Base-by-base conservation (phyloP, 2,888 invertebrate genomes). In the Himalopsyche anomala region DNA sequence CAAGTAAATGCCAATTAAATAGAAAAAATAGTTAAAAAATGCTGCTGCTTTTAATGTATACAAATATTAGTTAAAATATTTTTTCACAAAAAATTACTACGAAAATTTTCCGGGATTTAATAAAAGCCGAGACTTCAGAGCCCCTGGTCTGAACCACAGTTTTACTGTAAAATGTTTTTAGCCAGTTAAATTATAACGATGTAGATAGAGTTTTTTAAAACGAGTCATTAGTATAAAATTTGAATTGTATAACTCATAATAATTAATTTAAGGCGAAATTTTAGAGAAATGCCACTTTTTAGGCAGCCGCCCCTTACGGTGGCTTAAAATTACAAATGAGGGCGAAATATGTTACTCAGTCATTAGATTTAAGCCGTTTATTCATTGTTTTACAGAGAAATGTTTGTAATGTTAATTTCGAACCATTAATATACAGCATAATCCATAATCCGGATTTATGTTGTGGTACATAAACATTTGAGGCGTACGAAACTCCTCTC, bases 391-490 rank as follows among this genome's bases (percentile, higher is more conserved):
- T 54, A 79, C 74, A 38, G 69, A 80, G 84, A 79, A 86, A 84
- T 86, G 84, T 86, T 86, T 86, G 86, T 84, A 86, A 86, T 86
- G 86, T 86, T 86, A 86, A 86, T 86, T 86, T 82, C 82, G 56
- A 79, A 36, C 86, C 86, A 86, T 86, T 86, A 84, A 86, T 86
- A 86, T 82, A 86, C 84, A 86, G 74, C 19, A 38, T 28, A 51
- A 84, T 82, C 81, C 69, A 51, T 81, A 84, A 84, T 80, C 86
- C 74, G 81, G 86, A 86, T 86, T 86, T 86, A 36, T 81, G 81
- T 84, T 81, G 84, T 51, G 56, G 62, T 56, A 82, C 36, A n/a
- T 36, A 82, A 82, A 56, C 45, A 81, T 69, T 19, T 45, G 79
- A 84, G 45, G 74, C 82, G 82, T 38, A 15, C 45, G 38, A 82